These are phyloP conservation scores for Luscinia luscinia DNA, from an alignment of 2,797 vertebrate genomes.

Conservation along the genomic window DNA sequence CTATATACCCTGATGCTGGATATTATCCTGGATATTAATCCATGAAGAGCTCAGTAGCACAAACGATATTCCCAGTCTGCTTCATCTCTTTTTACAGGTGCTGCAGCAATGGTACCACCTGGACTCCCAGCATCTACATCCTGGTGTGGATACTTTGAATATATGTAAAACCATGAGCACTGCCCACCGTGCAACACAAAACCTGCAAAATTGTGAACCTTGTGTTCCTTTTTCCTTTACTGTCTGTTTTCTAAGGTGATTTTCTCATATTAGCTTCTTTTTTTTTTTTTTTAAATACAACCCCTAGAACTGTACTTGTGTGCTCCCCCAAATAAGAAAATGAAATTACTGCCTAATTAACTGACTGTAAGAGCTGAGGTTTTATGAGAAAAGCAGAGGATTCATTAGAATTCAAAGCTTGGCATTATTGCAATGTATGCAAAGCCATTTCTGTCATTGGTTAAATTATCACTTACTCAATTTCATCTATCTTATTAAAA, in stretches of 20 bases:
- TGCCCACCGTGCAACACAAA: background rate
- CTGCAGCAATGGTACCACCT: background rate
- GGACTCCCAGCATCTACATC: background rate
- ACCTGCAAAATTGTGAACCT: background rate
- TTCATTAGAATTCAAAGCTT: constrained; percentile 1
- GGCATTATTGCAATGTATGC: background rate
- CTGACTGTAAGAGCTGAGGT: background rate
- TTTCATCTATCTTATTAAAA: constrained; percentile 52
- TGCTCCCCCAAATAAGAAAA: background rate
- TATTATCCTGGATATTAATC: background rate
- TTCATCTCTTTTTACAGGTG: background rate
- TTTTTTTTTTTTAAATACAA: background rate
- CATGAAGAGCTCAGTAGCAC: background rate
- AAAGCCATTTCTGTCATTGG: constrained; percentile 38
- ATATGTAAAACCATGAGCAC: background rate
- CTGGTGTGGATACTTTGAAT: background rate
- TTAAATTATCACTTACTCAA: constrained; percentile 54
- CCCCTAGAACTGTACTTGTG: background rate
- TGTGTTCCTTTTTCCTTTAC: background rate
- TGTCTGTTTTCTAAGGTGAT: background rate
- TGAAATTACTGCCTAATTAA: background rate
- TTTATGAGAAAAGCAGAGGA: background rate
- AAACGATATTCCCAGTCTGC: background rate
- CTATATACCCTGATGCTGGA: background rate
- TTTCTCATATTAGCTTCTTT: background rate